Evolutionary conservation across 2,888 invertebrate species (phyloP).

Genomic region (Hipparchia semele): DNA sequence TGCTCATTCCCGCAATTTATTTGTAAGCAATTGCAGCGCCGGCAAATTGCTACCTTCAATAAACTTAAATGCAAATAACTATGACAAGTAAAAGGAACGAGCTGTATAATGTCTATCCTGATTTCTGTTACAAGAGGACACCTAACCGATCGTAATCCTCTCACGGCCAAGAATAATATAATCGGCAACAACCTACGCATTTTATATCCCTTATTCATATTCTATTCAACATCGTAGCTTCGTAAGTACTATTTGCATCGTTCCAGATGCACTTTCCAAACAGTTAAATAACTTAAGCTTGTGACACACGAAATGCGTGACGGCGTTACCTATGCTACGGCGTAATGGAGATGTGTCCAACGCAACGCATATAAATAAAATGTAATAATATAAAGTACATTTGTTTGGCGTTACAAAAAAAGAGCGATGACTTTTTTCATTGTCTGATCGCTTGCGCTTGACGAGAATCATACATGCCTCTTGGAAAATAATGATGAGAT

Average conservation of each 20-base stretch:
- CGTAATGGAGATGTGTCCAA: no score
- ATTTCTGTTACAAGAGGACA: constrained; percentile 32
- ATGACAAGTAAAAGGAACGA: constrained; percentile 15
- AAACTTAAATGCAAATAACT: constrained; percentile 22
- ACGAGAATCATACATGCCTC: no score
- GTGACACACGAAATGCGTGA: background rate
- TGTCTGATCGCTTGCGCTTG: no score
- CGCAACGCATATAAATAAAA: no score
- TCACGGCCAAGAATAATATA: constrained; percentile 24
- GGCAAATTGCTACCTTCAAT: constrained; percentile 25
- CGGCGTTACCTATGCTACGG: background rate
- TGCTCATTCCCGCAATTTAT: constrained; percentile 19
- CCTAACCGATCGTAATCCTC: constrained; percentile 35
- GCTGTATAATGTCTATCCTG: constrained; percentile 13
- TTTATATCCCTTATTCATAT: constrained; percentile 36
- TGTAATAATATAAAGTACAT: no score
- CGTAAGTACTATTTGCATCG: constrained; percentile 41
- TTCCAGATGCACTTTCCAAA: constrained; percentile 49
- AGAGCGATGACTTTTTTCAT: no score
- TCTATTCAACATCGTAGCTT: constrained; percentile 37
- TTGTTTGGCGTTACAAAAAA: no score
- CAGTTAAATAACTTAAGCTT: constrained; percentile 43
- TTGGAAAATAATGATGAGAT: no score
- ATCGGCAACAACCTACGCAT: constrained; percentile 32
- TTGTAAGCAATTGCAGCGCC: constrained; percentile 7